These are phyloP conservation scores for Seriola quinqueradiata DNA, from an alignment of 2,113 vertebrate species.

Conservation along the genomic window DNA sequence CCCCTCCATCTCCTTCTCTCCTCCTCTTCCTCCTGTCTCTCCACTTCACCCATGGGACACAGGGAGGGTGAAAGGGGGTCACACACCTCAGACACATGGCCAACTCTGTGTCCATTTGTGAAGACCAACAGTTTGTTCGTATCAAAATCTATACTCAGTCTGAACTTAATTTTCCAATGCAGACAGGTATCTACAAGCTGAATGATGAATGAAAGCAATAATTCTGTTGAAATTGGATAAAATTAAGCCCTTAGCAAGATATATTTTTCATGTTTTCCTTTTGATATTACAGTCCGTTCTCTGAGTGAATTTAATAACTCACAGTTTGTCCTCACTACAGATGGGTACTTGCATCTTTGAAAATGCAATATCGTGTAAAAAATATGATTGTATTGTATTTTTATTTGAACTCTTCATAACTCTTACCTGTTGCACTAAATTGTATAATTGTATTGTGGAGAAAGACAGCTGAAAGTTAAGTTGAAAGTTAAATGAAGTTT, in stretches of 20 bases:
- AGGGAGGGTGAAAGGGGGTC: slow-evolving; percentile 66
- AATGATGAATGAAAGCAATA: slow-evolving; percentile 44
- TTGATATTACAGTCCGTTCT: background rate
- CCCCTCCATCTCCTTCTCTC: slow-evolving; percentile 12
- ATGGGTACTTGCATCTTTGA: slow-evolving; percentile 14
- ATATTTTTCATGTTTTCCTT: background rate
- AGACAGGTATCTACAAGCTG: slow-evolving; percentile 7
- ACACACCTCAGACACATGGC: slow-evolving; percentile 61
- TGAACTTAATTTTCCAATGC: slow-evolving; percentile 17
- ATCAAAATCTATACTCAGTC: slow-evolving; percentile 37
- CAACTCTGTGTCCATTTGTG: slow-evolving; percentile 52
- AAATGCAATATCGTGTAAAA: slow-evolving; percentile 36
- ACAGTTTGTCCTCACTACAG: slow-evolving; percentile 18
- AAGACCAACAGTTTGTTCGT: slow-evolving; percentile 16
- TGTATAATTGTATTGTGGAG: slow-evolving; percentile 25
- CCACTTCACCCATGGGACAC: slow-evolving; percentile 69
- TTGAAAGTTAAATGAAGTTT: slow-evolving; percentile 42
- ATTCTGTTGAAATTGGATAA: slow-evolving; percentile 26
- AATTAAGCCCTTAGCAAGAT: slow-evolving; percentile 13
- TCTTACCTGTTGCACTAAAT: slow-evolving; percentile 6
- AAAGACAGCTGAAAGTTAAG: slow-evolving; percentile 33
- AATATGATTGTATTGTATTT: slow-evolving; percentile 33
- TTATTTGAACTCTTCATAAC: slow-evolving; percentile 31
- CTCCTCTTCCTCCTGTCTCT: slow-evolving; percentile 41
- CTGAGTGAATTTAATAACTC: slow-evolving; percentile 18